Conservation (phyloP, 92 coral and sea anemone genomes). For the Palythoa caribaeorum region DNA sequence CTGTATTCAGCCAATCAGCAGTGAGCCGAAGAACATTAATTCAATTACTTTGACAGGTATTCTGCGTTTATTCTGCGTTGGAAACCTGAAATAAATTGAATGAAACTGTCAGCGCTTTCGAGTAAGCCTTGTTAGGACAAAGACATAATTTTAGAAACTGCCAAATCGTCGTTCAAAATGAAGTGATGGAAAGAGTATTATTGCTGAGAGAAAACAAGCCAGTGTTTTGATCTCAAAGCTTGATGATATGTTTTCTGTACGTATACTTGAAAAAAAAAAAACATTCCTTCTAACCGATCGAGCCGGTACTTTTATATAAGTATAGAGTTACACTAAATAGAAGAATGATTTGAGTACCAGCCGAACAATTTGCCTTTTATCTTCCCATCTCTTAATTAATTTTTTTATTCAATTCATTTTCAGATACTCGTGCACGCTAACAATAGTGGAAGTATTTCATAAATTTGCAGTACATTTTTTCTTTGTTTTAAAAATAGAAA, state of each 20-base stretch:
- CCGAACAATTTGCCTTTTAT: slow-evolving; percentile 32
- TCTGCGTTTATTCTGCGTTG: slow-evolving; percentile 75
- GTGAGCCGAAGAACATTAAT: slow-evolving; percentile 72
- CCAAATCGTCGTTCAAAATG: slow-evolving; percentile 79
- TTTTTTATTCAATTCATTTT: slow-evolving; percentile 63
- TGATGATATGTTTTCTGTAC: neutral
- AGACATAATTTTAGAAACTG: slow-evolving; percentile 90
- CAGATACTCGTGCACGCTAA: slow-evolving; percentile 32
- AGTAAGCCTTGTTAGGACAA: slow-evolving; percentile 94
- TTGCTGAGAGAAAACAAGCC: slow-evolving; percentile 66
- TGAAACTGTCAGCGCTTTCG: slow-evolving; percentile 91
- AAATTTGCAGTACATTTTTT: neutral
- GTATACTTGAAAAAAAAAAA: neutral
- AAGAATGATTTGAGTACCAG: slow-evolving; percentile 19
- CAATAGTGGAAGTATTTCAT: neutral
- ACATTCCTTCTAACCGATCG: neutral
- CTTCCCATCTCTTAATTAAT: slow-evolving; percentile 85
- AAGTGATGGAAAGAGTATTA: slow-evolving; percentile 62
- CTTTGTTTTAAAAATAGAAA: neutral
- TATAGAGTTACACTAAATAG: slow-evolving; percentile 37
- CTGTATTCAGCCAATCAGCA: slow-evolving; percentile 75
- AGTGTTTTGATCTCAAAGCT: slow-evolving; percentile 43
- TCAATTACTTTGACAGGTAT: slow-evolving; percentile 92
- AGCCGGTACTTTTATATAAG: slow-evolving; percentile 26
- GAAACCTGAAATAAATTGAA: slow-evolving; percentile 81